phyloP scores from a whole-genome alignment of 37 sponge, comb jelly and placozoan genomes.

The Halisarca cf. caerulea region DNA sequence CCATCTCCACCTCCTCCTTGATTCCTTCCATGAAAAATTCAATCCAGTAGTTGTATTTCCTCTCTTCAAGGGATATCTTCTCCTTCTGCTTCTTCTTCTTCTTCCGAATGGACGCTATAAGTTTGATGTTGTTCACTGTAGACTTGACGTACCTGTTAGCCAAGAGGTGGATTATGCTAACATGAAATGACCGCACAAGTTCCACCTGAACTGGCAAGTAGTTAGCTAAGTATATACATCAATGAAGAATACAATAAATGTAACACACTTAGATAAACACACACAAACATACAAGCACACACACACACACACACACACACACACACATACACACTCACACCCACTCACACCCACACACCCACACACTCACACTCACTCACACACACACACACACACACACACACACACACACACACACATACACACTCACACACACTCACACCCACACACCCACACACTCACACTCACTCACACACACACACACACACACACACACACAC shows the following conservation, averaged over 20 bases:
- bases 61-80: constrained; percentile 21
- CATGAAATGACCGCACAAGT: too few species aligned
- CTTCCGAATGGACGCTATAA: constrained; percentile 52
- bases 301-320: too few species aligned
- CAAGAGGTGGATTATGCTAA: background rate
- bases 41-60: constrained; percentile 74
- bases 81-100: constrained; percentile 17
- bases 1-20: background rate
- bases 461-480: background rate
- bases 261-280: too few species aligned
- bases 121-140: constrained; percentile 70
- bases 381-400: background rate
- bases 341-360: too few species aligned
- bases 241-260: too few species aligned
- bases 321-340: too few species aligned
- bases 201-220: too few species aligned
- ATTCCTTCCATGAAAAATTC: constrained; percentile 75
- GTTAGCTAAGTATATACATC: too few species aligned
- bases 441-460: background rate
- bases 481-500: constrained; percentile 13
- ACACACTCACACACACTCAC: background rate
- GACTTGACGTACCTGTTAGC: constrained; percentile 71
- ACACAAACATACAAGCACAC: too few species aligned
- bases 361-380: background rate
- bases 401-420: background rate